Conservation (phyloP, 2,113 vertebrate genomes). For the Micronycteris hirsuta region DNA sequence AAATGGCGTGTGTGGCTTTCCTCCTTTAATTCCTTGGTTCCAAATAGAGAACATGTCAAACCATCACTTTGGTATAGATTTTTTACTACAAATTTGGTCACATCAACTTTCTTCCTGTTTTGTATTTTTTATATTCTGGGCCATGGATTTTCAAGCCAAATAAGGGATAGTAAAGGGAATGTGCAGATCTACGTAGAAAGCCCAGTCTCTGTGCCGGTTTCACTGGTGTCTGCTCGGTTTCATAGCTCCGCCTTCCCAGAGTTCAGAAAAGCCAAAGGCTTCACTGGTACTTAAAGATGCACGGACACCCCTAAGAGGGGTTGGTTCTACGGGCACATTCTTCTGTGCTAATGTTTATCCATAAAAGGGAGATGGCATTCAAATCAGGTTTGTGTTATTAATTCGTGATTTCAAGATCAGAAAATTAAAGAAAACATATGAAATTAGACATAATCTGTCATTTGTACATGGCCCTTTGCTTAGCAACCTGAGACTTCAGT, state of each 20-base stretch:
- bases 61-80: not conserved
- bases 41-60: not conserved
- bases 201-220: not conserved
- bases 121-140: not conserved
- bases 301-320: not conserved
- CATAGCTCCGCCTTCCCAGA: not conserved
- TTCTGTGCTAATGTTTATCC: not conserved
- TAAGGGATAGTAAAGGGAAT: not conserved
- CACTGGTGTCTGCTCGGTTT: rapidly evolving
- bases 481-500: not conserved
- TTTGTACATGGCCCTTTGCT: not conserved
- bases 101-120: not conserved
- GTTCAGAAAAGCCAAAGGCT: not conserved
- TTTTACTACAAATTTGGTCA: not conserved
- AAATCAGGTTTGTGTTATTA: not conserved
- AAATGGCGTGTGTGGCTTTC: not conserved
- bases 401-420: not conserved
- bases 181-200: not conserved
- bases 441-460: not conserved
- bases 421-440: not conserved
- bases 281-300: not conserved
- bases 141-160: not conserved
- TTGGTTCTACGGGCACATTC: not conserved
- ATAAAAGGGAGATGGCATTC: not conserved
- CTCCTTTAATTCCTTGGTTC: not conserved